Evolutionary conservation across 2,113 vertebrate species (phyloP).

Genomic region (Pluvianellus socialis): DNA sequence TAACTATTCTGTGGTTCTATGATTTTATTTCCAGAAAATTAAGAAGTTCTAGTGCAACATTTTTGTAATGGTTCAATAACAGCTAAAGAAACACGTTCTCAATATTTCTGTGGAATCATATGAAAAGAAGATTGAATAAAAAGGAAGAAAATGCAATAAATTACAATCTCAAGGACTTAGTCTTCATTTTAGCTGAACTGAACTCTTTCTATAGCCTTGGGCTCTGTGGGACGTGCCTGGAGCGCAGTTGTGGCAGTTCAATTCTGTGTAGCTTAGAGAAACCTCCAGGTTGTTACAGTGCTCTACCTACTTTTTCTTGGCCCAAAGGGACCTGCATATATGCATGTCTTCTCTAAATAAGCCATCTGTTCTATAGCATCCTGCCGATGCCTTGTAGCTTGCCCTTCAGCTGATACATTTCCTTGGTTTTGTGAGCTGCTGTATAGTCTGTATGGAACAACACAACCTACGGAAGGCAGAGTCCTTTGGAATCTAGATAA

Average conservation of each 20-base stretch:
- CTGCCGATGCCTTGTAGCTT: not conserved
- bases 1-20: not conserved
- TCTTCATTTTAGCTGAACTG: not conserved
- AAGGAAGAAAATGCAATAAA: not conserved
- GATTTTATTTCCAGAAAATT: not conserved
- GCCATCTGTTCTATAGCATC: not conserved
- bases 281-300: not conserved
- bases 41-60: not conserved
- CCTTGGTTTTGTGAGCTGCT: not conserved
- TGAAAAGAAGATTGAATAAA: not conserved
- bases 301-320: not conserved
- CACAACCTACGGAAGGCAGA: not conserved
- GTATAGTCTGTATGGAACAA: not conserved
- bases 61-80: not conserved
- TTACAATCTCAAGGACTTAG: not conserved
- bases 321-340: not conserved
- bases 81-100: not conserved
- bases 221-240: not conserved
- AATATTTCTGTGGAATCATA: not conserved
- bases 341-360: not conserved
- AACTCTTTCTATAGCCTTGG: not conserved
- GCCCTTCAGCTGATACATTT: not conserved
- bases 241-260: accelerated
- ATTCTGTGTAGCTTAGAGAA: not conserved
- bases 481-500: not conserved